Evolutionary conservation across 1,140 invertebrate genomes (phyloP).

Genomic region (Drosophila erecta): DNA sequence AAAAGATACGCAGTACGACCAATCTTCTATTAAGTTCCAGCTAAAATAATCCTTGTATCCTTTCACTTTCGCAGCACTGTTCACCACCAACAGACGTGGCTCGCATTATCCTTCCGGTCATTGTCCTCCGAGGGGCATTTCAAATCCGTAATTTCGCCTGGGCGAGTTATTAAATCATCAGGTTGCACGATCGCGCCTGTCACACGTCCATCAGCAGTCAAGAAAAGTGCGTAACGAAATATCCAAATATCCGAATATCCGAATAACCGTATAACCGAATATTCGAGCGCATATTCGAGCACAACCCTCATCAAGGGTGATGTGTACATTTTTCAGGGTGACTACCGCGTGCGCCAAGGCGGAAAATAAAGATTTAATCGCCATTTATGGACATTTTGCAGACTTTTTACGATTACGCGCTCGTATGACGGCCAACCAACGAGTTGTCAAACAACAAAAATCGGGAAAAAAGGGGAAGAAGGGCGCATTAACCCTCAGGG

Average conservation of each 20-base stretch:
- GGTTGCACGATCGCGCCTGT: slow-evolving; percentile 73
- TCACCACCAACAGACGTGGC: neutral
- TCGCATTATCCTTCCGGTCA: slow-evolving; percentile 21
- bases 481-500: slow-evolving; percentile 4
- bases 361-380: slow-evolving; percentile 80
- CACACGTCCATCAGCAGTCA: slow-evolving; percentile 76
- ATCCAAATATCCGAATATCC: slow-evolving; percentile 50
- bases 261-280: slow-evolving; percentile 4
- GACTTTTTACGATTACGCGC: slow-evolving; percentile 57
- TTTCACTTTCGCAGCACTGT: neutral
- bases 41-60: neutral
- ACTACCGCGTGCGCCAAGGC: slow-evolving; percentile 61
- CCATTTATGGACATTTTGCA: slow-evolving; percentile 62
- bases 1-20: too few species aligned
- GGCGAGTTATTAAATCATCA: slow-evolving; percentile 77
- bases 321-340: neutral
- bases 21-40: too few species aligned
- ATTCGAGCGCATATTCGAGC: neutral
- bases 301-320: slow-evolving; percentile 20
- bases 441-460: slow-evolving; percentile 48
- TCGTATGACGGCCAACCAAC: slow-evolving; percentile 34
- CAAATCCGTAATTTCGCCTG: slow-evolving; percentile 55
- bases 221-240: slow-evolving; percentile 59
- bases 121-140: slow-evolving; percentile 29
- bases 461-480: too few species aligned